phyloP scores from a whole-genome alignment of 92 coral and sea anemone genomes.

The Phenganax stokvisi region DNA sequence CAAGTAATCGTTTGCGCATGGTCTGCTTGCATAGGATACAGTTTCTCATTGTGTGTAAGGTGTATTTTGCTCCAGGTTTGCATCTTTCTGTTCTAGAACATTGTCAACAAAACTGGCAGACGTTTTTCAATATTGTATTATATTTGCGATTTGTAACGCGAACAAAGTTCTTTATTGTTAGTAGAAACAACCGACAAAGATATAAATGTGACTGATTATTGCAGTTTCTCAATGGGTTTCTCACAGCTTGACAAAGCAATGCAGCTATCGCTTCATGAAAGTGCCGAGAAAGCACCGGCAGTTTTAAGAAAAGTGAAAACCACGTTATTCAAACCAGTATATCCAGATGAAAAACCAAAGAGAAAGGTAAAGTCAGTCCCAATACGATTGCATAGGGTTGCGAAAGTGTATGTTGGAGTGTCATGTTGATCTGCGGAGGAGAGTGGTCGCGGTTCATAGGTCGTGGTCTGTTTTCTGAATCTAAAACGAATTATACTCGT shows the following conservation, averaged over 20 bases:
- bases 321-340: slow-evolving; percentile 28
- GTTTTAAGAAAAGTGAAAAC: slow-evolving; percentile 36
- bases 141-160: no score
- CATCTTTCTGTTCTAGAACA: no score
- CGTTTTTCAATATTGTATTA: no score
- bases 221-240: background rate
- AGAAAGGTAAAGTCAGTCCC: background rate
- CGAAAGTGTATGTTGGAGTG: no score
- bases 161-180: background rate
- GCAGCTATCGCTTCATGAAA: background rate
- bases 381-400: background rate
- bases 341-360: slow-evolving; percentile 22
- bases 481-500: background rate
- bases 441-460: no score
- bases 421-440: no score
- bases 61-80: no score
- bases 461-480: no score
- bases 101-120: no score
- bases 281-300: slow-evolving; percentile 12
- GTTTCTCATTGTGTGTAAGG: no score
- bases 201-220: background rate
- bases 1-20: no score
- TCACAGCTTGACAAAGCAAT: background rate
- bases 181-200: background rate
- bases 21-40: no score